Percentiles rank a stretch among this genome's conserved stretches.
Conservation (phyloP, 2,888 invertebrate genomes). For the Keiferia lycopersicella region DNA sequence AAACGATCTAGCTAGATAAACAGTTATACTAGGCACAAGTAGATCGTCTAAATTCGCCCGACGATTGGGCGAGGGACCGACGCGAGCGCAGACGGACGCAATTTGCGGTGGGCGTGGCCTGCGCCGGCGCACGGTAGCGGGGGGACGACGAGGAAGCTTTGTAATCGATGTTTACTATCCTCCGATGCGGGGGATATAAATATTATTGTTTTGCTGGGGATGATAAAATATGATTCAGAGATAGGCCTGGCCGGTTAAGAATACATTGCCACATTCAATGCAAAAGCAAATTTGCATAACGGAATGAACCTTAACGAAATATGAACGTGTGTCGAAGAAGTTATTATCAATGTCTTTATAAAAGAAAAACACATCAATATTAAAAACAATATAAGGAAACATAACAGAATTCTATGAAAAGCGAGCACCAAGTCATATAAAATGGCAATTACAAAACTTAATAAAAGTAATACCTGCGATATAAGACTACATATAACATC, state of each 20-base stretch:
- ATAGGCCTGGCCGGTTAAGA: neutral
- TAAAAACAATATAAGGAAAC: neutral
- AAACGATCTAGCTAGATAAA: slow-evolving; percentile 10
- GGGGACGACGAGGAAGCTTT: slow-evolving; percentile 33
- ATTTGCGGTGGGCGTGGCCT: slow-evolving; percentile 65
- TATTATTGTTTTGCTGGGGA: slow-evolving; percentile 7
- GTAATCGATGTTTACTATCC: slow-evolving; percentile 19
- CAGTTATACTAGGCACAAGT: slow-evolving; percentile 17
- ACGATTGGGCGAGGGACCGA: slow-evolving; percentile 69
- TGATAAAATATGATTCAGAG: slow-evolving; percentile 3
- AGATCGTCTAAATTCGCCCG: slow-evolving; percentile 42
- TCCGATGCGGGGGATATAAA: slow-evolving; percentile 9
- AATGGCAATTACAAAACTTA: too few relatives aligned
- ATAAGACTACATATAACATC: neutral
- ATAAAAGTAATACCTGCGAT: neutral
- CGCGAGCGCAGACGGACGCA: slow-evolving; percentile 58
- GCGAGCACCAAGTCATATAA: too few relatives aligned
- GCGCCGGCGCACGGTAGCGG: slow-evolving; percentile 48
- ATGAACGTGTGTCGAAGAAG: neutral
- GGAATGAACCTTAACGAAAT: neutral
- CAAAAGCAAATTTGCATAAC: neutral
- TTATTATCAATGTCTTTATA: too few relatives aligned
- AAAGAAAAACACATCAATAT: too few relatives aligned
- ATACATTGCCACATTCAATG: slow-evolving; percentile 3
- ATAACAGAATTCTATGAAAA: too few relatives aligned